Base-by-base conservation (phyloP, 2,888 invertebrate genomes). In the Fragum sueziense region DNA sequence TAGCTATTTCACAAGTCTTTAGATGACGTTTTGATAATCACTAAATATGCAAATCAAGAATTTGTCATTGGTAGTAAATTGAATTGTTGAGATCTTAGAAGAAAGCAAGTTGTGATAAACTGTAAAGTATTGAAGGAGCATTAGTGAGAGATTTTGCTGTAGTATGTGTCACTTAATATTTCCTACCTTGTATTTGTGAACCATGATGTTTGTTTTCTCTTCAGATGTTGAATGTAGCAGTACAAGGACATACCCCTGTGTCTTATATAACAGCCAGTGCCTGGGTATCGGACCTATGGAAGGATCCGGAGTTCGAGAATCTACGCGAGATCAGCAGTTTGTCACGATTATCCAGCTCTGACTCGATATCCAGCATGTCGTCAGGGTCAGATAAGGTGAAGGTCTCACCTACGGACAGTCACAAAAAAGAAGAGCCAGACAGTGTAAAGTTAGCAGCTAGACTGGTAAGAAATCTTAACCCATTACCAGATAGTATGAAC, bases 401-500 rank as follows among this genome's bases (percentile, higher is more conserved):
- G 27, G 72, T 59, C 25, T 68, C 70, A 41, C 69, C 70, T 25
- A 67, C 31, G 71, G 76, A 70, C 41, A 76, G 61, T 41, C 74
- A 54, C 57, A 84, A 47, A 73, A 82, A 54, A 71, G 61, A 72
- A 14, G 89, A 89, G 29, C 84, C 82, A 7, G 88, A 91, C 73
- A 86, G 90, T 33, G 89, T 93, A 25, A 90, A 91, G 80, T 93
- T 95, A 59, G 95, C 95, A 70, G 95, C 95, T 6, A 94, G 94
- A 93, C 94, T 94, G 93, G 95, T 95, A 91, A 6, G 57, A 25
- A 27, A 41, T 41, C 11, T 11, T 41, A 11, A 41, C n/a, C n/a
- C n/a, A n/a, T n/a, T n/a, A n/a, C n/a, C n/a, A n/a, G n/a, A n/a
- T n/a, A n/a, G n/a, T n/a, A n/a, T n/a, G n/a, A n/a, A n/a, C n/a